phyloP scores from a whole-genome alignment of 1,140 invertebrate genomes.

The Aethina tumida region DNA sequence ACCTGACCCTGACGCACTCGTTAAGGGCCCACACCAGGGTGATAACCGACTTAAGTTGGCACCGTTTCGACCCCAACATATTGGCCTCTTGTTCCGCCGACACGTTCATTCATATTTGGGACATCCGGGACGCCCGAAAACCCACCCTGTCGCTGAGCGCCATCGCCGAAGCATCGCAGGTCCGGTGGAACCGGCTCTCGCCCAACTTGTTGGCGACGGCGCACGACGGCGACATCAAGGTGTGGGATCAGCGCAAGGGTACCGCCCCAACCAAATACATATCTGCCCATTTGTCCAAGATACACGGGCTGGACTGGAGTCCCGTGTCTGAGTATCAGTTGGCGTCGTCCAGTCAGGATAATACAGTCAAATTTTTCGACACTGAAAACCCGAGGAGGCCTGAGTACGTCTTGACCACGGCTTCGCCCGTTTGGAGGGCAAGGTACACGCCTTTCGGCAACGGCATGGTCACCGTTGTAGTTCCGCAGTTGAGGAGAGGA shows the following conservation, averaged over 20 bases:
- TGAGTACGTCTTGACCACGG: slow-evolving; percentile 73
- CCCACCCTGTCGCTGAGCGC: slow-evolving; percentile 72
- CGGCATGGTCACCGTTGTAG: slow-evolving; percentile 81
- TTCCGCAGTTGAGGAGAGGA: slow-evolving; percentile 65
- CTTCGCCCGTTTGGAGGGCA: slow-evolving; percentile 87
- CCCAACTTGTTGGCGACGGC: slow-evolving; percentile 80
- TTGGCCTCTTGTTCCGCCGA: slow-evolving; percentile 90
- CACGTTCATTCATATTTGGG: slow-evolving; percentile 90
- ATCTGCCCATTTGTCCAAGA: slow-evolving; percentile 84
- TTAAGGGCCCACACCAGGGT: slow-evolving; percentile 77
- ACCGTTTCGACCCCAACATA: slow-evolving; percentile 76
- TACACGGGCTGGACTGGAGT: slow-evolving; percentile 91
- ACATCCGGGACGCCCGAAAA: slow-evolving; percentile 73
- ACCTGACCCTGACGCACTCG: slow-evolving; percentile 59
- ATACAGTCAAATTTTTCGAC: slow-evolving; percentile 91
- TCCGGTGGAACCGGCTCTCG: slow-evolving; percentile 84
- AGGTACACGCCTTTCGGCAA: slow-evolving; percentile 76
- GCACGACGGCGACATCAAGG: slow-evolving; percentile 88
- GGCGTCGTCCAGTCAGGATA: slow-evolving; percentile 89
- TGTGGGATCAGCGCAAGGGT: slow-evolving; percentile 90
- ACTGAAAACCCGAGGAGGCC: slow-evolving; percentile 70
- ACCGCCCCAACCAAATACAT: slow-evolving; percentile 84
- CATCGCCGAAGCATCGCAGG: slow-evolving; percentile 81
- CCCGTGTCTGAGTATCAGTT: slow-evolving; percentile 74
- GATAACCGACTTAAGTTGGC: slow-evolving; percentile 90